Evolutionary conservation across 2,888 invertebrate genomes (phyloP).

Genomic region (Caprella mutica): DNA sequence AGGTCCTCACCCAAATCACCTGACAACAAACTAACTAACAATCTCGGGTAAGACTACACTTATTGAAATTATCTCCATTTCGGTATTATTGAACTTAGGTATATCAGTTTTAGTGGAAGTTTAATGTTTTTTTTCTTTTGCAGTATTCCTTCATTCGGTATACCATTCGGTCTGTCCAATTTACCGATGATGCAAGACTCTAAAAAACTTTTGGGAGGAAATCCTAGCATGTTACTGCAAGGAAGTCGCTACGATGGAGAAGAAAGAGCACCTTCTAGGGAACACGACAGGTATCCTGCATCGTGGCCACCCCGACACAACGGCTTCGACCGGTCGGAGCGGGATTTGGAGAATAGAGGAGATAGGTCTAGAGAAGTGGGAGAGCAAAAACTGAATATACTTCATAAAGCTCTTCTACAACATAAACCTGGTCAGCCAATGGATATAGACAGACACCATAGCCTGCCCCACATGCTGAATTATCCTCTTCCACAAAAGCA

Average conservation of each 20-base stretch:
- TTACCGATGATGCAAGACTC: conserved; percentile 19
- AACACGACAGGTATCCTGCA: conserved; percentile 20
- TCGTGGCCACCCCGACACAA: conserved; percentile 25
- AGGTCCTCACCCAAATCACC: conserved; percentile 32
- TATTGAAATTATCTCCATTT: neutral
- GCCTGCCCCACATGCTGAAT: too few species aligned
- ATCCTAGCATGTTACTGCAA: conserved; percentile 24
- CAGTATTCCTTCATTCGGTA: conserved; percentile 30
- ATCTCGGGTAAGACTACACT: conserved; percentile 20
- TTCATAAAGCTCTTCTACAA: conserved; percentile 10
- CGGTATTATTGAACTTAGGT: neutral
- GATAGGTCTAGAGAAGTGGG: conserved; percentile 23
- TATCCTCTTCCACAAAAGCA: too few species aligned
- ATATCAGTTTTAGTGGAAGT: neutral
- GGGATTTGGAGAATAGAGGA: conserved; percentile 26
- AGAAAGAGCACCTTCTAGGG: conserved; percentile 14
- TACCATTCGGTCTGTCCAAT: conserved; percentile 29
- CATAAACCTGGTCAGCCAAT: conserved; percentile 12
- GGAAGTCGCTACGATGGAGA: conserved; percentile 24
- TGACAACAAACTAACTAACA: conserved; percentile 24
- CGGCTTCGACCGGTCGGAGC: conserved; percentile 22
- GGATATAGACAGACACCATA: conserved; percentile 2
- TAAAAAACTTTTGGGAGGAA: conserved; percentile 29
- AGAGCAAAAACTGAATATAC: conserved; percentile 19
- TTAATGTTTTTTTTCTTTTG: neutral